Evolutionary conservation across 1,140 invertebrate genomes (phyloP).

Genomic region (Neodiprion virginianus): DNA sequence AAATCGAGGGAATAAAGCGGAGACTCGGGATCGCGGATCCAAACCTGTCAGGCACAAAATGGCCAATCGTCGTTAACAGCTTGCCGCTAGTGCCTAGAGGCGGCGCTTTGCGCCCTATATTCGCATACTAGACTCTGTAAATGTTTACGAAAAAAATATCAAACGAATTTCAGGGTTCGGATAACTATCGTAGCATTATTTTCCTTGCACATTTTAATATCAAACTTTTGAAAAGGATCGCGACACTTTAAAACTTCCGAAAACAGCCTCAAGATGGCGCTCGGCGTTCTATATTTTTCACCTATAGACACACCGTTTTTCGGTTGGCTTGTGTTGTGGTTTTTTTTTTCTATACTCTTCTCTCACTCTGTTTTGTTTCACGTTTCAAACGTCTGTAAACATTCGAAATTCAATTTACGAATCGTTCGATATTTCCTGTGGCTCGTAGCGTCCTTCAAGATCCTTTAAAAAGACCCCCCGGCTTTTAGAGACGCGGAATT

Average conservation of each 20-base stretch:
- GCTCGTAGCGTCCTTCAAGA: too few species aligned
- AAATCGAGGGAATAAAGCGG: slow-evolving; percentile 13
- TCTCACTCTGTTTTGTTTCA: too few species aligned
- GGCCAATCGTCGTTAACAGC: slow-evolving; percentile 61
- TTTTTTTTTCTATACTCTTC: too few species aligned
- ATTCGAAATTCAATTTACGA: too few species aligned
- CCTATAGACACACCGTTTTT: slow-evolving; percentile 22
- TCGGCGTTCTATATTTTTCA: background rate
- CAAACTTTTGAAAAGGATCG: slow-evolving; percentile 15
- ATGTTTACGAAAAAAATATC: background rate
- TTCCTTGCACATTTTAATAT: slow-evolving; percentile 9
- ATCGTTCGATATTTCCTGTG: too few species aligned
- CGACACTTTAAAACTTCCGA: slow-evolving; percentile 13
- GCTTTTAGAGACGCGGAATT: slow-evolving; percentile 24
- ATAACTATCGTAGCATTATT: slow-evolving; percentile 8
- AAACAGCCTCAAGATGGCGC: slow-evolving; percentile 33
- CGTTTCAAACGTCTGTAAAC: too few species aligned
- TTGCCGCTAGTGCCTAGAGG: slow-evolving; percentile 44
- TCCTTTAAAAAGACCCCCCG: background rate
- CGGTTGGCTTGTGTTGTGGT: background rate
- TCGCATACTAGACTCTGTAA: slow-evolving; percentile 18
- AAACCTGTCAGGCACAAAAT: slow-evolving; percentile 63
- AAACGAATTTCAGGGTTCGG: slow-evolving; percentile 3
- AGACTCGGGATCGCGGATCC: slow-evolving; percentile 28
- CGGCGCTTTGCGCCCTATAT: slow-evolving; percentile 39